Conservation (phyloP, 2,797 vertebrate genomes). For the Aplochiton taeniatus region DNA sequence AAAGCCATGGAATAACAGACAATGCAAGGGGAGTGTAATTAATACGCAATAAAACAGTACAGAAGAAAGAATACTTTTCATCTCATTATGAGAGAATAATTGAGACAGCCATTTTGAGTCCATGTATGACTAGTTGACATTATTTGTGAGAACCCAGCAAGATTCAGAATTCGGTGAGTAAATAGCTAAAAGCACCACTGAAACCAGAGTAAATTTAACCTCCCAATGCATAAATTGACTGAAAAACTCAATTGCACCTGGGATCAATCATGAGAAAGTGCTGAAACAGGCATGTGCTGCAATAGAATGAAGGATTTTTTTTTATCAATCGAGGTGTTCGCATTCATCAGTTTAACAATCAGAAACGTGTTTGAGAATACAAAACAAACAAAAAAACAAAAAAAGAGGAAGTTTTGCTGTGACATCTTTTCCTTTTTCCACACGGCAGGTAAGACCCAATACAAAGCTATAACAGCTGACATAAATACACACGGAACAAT, state of each 20-base stretch:
- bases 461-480: too few relatives aligned
- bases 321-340: background rate
- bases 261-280: constrained; percentile 5
- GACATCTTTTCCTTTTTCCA: too few relatives aligned
- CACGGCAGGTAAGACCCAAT: too few relatives aligned
- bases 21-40: constrained; percentile 1
- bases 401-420: too few relatives aligned
- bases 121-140: constrained; percentile 5
- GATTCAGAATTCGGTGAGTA: background rate
- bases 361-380: background rate
- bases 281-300: background rate
- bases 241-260: constrained; percentile 8
- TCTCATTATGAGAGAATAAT: constrained; percentile 31
- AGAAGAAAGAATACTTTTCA: background rate
- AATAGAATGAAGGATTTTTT: background rate
- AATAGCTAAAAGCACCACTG: background rate
- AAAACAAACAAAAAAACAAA: background rate
- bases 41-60: constrained; percentile 7
- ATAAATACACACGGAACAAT: too few relatives aligned
- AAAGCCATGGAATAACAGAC: constrained; percentile 28
- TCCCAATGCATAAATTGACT: background rate
- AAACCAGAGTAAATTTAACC: too few relatives aligned
- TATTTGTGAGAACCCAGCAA: background rate
- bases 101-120: constrained; percentile 27
- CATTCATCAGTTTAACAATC: background rate